Percentiles rank a stretch among this genome's conserved stretches.
phyloP scores from a whole-genome alignment of 1,140 invertebrate species.

The Armadillidium nasatum region DNA sequence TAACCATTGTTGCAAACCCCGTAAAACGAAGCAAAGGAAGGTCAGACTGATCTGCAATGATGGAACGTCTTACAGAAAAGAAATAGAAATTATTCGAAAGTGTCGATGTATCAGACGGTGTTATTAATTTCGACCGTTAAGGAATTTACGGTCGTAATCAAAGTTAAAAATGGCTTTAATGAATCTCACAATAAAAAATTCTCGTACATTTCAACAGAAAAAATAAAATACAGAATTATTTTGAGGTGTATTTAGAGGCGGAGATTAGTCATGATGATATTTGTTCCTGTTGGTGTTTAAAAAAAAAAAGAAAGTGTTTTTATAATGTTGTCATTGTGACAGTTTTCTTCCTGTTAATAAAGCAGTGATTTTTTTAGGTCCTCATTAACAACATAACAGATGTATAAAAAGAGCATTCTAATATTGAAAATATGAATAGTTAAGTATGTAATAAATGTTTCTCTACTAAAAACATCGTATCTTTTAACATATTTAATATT shows the following conservation, averaged over 20 bases:
- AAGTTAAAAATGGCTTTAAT: background rate
- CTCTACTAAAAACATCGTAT: background rate
- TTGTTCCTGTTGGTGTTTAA: background rate
- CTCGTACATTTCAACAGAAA: background rate
- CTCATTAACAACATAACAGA: background rate
- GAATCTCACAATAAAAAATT: background rate
- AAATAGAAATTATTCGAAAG: slow-evolving; percentile 92
- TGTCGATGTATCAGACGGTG: slow-evolving; percentile 55
- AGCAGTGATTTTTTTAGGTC: no score
- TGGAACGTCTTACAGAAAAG: slow-evolving; percentile 87
- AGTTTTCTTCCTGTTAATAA: background rate
- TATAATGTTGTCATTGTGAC: background rate
- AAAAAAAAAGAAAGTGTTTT: background rate
- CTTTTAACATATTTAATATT: background rate
- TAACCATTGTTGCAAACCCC: slow-evolving; percentile 72
- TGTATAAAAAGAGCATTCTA: background rate
- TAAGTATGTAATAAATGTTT: background rate
- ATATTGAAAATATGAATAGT: background rate
- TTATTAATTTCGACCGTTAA: slow-evolving; percentile 26
- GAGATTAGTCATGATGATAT: background rate
- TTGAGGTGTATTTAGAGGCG: no score
- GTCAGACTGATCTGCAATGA: slow-evolving; percentile 88
- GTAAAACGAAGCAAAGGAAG: slow-evolving; percentile 85
- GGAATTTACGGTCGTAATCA: background rate
- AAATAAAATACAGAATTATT: background rate